phyloP scores from a whole-genome alignment of 2,797 vertebrate genomes.

The Triplophysa bombifrons region DNA sequence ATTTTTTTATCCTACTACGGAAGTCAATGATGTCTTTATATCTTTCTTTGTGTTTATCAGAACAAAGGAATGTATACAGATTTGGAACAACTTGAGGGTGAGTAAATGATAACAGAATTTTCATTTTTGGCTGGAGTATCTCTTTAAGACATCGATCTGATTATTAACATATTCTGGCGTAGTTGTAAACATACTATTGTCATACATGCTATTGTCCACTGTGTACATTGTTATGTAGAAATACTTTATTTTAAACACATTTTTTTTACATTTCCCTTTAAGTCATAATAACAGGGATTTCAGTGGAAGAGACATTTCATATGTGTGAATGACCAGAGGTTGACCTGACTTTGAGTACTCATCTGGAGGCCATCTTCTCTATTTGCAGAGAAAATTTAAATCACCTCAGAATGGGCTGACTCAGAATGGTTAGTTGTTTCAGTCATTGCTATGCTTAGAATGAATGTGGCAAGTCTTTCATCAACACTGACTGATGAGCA shows the following conservation, averaged over 20 bases:
- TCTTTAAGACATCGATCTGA: too few relatives aligned
- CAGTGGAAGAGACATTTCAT: conserved; percentile 10
- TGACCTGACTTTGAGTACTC: conserved; percentile 52
- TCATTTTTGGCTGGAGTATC: too few relatives aligned
- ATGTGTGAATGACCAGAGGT: conserved; percentile 45
- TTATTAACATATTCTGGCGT: too few relatives aligned
- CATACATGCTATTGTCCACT: too few relatives aligned
- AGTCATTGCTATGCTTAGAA: conserved; percentile 57
- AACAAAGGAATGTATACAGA: too few relatives aligned
- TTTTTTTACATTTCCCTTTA: neutral
- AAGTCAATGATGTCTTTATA: too few relatives aligned
- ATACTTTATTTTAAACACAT: neutral
- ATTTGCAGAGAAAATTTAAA: conserved; percentile 48
- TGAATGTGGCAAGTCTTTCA: conserved; percentile 60
- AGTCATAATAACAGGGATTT: neutral
- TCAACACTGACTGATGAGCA: conserved; percentile 59
- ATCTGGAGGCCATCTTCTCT: conserved; percentile 46
- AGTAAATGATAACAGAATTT: too few relatives aligned
- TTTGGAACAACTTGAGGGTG: too few relatives aligned
- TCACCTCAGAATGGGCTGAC: conserved; percentile 54
- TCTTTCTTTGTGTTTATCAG: too few relatives aligned
- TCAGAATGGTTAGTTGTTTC: conserved; percentile 58
- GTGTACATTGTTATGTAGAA: too few relatives aligned
- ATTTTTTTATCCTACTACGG: too few relatives aligned
- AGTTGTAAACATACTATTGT: too few relatives aligned